Conservation (phyloP, 2,888 invertebrate species). For the Melitaea athalia region DNA sequence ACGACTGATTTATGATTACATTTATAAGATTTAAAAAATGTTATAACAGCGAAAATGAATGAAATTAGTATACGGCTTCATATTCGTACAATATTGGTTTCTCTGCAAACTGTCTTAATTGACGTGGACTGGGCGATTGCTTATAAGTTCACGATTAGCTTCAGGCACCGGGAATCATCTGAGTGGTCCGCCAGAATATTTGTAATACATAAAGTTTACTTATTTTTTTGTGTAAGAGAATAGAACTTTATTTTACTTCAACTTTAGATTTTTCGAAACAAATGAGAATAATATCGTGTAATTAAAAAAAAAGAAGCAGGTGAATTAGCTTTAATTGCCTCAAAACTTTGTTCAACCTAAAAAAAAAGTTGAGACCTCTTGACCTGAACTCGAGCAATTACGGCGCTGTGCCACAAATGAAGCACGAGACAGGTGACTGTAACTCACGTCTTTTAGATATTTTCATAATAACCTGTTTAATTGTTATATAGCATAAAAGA, state of each 20-base stretch:
- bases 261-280: not conserved
- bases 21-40: slow-evolving; percentile 23
- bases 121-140: slow-evolving; percentile 56
- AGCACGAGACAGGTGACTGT: slow-evolving; percentile 30
- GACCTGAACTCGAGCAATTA: slow-evolving; percentile 38
- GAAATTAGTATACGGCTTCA: slow-evolving; percentile 64
- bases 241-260: too few species aligned
- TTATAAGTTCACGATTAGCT: slow-evolving; percentile 75
- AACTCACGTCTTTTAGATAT: not conserved
- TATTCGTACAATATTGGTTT: slow-evolving; percentile 57
- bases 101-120: slow-evolving; percentile 62
- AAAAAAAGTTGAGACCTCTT: slow-evolving; percentile 39
- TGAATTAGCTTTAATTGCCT: slow-evolving; percentile 23
- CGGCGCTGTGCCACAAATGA: slow-evolving; percentile 32
- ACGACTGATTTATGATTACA: slow-evolving; percentile 39
- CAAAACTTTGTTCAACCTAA: slow-evolving; percentile 37
- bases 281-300: slow-evolving; percentile 8
- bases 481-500: not conserved
- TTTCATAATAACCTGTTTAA: not conserved
- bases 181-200: slow-evolving; percentile 65
- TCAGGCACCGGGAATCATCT: slow-evolving; percentile 58
- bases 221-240: too few species aligned
- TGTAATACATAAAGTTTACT: slow-evolving; percentile 45
- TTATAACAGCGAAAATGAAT: slow-evolving; percentile 56
- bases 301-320: not conserved